Conservation (phyloP, 2,113 vertebrate species). For the Elephas maximus region DNA sequence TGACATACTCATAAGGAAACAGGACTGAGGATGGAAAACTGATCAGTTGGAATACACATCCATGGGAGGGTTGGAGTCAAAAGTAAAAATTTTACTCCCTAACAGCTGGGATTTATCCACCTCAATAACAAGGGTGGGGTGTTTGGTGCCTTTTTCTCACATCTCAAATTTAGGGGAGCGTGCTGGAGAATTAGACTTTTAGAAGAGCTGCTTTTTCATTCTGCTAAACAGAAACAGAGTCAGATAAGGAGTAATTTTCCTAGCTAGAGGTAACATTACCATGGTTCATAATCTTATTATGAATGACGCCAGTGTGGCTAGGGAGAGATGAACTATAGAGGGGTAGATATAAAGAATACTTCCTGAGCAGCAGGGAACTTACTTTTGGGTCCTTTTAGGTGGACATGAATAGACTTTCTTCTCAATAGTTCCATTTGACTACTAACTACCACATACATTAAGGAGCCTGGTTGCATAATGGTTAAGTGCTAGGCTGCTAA, state of each 20-base stretch:
- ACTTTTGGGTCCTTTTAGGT: too few species aligned
- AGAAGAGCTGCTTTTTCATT: not conserved
- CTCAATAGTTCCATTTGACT: not conserved
- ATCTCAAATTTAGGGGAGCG: not conserved
- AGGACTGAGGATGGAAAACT: not conserved
- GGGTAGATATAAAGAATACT: not conserved
- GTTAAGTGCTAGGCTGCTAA: too few species aligned
- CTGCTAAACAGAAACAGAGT: constrained; percentile 2
- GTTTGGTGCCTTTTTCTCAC: not conserved
- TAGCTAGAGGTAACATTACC: not conserved
- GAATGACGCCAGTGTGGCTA: not conserved
- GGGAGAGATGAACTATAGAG: not conserved
- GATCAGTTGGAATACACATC: not conserved
- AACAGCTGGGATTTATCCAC: constrained; percentile 28
- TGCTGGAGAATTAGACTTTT: not conserved
- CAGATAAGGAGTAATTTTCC: not conserved
- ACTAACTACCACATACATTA: not conserved
- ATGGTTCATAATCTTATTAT: not conserved
- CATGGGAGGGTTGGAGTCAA: not conserved
- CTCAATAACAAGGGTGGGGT: not conserved
- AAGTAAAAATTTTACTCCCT: not conserved
- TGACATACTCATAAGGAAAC: not conserved
- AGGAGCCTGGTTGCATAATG: too few species aligned
- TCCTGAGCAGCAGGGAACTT: not conserved
- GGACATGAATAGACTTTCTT: not conserved